Conservation (phyloP, 2,888 invertebrate species). For the Vanessa cardui region DNA sequence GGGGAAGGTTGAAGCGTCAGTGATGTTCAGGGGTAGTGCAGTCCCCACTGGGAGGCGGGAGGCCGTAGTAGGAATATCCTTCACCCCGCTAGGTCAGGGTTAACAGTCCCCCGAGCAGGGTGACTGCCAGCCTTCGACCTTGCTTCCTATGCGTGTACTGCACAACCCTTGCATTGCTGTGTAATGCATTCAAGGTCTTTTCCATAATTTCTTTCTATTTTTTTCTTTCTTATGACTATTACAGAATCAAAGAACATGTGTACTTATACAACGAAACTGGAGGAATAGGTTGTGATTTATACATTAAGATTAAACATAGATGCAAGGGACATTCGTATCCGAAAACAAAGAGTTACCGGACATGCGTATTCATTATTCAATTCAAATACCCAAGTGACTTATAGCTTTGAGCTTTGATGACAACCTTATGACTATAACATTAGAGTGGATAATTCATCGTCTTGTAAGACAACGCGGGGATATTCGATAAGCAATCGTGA, state of each 20-base stretch:
- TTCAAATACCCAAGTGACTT: conserved; percentile 56
- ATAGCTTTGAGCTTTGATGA: conserved; percentile 54
- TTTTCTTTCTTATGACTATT: neutral
- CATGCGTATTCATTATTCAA: conserved; percentile 74
- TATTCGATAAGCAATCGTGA: conserved; percentile 65
- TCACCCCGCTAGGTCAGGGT: conserved; percentile 82
- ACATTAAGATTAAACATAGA: neutral
- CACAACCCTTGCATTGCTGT: conserved; percentile 35
- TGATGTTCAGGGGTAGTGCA: conserved; percentile 59
- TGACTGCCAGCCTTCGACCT: conserved; percentile 79
- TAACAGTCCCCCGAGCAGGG: conserved; percentile 77
- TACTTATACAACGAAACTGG: neutral
- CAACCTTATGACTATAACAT: conserved; percentile 62
- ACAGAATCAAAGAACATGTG: neutral
- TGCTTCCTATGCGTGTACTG: conserved; percentile 54
- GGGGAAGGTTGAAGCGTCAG: conserved; percentile 73
- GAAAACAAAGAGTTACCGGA: conserved; percentile 53
- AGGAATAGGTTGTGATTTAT: neutral
- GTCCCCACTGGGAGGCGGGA: conserved; percentile 61
- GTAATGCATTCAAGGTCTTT: conserved; percentile 22
- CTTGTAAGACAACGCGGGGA: conserved; percentile 50
- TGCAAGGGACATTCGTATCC: conserved; percentile 34
- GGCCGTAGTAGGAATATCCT: conserved; percentile 79
- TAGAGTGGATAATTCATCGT: conserved; percentile 74
- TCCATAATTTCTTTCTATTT: neutral